Conservation (phyloP, 1,140 invertebrate genomes). For the Lasaia peninsularis region DNA sequence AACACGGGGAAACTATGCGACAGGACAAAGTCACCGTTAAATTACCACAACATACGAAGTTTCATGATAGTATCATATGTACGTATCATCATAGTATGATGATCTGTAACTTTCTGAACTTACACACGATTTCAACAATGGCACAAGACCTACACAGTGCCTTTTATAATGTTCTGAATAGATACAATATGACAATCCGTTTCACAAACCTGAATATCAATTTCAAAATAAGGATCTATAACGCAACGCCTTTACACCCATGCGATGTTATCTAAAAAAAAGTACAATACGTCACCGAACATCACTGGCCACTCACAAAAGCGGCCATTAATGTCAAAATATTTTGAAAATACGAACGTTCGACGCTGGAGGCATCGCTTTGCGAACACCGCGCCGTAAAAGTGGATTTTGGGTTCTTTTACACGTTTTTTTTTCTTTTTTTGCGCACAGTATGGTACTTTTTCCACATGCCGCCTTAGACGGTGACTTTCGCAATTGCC, state of each 20-base stretch:
- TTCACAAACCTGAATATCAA: slow-evolving; percentile 7
- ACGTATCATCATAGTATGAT: no score
- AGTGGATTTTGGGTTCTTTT: slow-evolving; percentile 26
- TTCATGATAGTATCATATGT: no score
- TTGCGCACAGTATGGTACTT: slow-evolving; percentile 31
- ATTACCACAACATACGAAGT: no score
- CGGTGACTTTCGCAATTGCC: slow-evolving; percentile 32
- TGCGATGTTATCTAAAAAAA: slow-evolving; percentile 24
- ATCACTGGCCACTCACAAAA: slow-evolving; percentile 42
- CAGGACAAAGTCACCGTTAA: no score
- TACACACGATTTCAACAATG: background rate
- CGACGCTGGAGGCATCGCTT: slow-evolving; percentile 45
- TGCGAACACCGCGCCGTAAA: slow-evolving; percentile 38
- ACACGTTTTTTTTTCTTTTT: slow-evolving; percentile 16
- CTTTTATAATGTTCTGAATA: background rate
- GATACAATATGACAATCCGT: slow-evolving; percentile 9
- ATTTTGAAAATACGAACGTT: slow-evolving; percentile 55
- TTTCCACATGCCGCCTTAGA: slow-evolving; percentile 26
- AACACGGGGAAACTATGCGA: no score
- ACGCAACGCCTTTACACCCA: slow-evolving; percentile 27
- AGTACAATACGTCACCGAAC: slow-evolving; percentile 41
- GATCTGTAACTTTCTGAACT: no score
- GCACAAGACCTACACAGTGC: background rate
- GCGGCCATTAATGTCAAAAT: slow-evolving; percentile 59
- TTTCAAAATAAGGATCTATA: slow-evolving; percentile 8